Conservation (phyloP, 2,797 vertebrate species). For the Alauda arvensis region DNA sequence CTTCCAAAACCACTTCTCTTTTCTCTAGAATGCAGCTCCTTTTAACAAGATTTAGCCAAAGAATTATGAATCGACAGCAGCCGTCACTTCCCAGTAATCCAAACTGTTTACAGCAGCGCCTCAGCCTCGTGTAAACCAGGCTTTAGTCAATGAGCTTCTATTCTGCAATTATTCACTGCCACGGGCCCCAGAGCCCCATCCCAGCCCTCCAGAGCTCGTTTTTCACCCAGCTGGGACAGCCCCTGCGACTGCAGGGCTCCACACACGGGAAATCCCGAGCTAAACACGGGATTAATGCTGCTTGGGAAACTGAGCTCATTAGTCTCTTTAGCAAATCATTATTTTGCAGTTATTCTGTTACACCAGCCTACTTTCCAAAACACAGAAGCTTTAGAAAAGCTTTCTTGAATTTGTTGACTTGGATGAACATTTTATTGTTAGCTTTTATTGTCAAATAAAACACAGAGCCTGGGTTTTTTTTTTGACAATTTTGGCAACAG, state of each 20-base stretch:
- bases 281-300: constrained; percentile 20
- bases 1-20: constrained; percentile 28
- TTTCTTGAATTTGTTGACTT: not conserved
- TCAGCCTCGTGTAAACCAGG: not conserved
- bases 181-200: not conserved
- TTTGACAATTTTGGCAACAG: not conserved
- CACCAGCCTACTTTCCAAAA: not conserved
- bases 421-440: not conserved
- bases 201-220: not conserved
- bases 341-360: constrained; percentile 38
- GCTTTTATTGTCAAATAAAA: not conserved
- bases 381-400: constrained; percentile 5
- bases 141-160: not conserved
- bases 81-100: constrained; percentile 25
- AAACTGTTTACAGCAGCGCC: constrained; percentile 10
- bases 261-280: not conserved
- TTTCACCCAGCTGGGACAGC: not conserved
- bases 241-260: not conserved
- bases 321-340: constrained; percentile 48
- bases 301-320: constrained; percentile 38
- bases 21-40: not conserved
- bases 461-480: not conserved
- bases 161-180: not conserved
- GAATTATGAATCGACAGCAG: constrained; percentile 3
- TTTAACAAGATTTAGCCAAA: not conserved